phyloP scores from a whole-genome alignment of 2,888 invertebrate genomes.

The Heteropelma amictum region DNA sequence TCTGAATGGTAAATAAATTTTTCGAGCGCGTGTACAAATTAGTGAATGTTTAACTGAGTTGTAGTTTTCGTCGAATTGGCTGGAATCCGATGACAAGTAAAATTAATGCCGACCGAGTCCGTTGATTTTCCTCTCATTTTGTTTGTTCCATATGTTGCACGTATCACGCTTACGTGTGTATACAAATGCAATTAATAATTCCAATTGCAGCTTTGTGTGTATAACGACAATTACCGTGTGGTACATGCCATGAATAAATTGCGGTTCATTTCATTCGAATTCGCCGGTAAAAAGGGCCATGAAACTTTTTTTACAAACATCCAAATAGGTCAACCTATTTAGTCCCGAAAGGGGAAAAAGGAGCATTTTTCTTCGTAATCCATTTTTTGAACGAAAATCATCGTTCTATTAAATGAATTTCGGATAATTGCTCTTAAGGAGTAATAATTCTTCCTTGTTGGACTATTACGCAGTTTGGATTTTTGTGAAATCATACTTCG shows the following conservation, averaged over 20 bases:
- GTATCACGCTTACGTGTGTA: background rate
- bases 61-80: constrained; percentile 14
- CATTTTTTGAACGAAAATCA: background rate
- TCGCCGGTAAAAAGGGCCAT: background rate
- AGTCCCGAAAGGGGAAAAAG: background rate
- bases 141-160: background rate
- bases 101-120: constrained; percentile 52
- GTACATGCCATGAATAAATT: background rate
- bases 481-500: too few relatives aligned
- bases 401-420: background rate
- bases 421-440: too few relatives aligned
- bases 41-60: constrained; percentile 29
- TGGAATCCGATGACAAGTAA: constrained; percentile 49
- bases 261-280: background rate
- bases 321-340: background rate
- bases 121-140: constrained; percentile 30
- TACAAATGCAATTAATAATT: constrained; percentile 17
- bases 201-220: constrained; percentile 15
- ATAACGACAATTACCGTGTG: background rate
- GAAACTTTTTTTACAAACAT: background rate
- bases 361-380: background rate
- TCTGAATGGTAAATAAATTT: constrained; percentile 27
- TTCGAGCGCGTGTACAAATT: constrained; percentile 13
- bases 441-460: too few relatives aligned
- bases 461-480: too few relatives aligned